Evolutionary conservation across 2,888 invertebrate genomes (phyloP), one percentile per base, ranked within the genome.

Genomic region (Cistogaster globosa): DNA sequence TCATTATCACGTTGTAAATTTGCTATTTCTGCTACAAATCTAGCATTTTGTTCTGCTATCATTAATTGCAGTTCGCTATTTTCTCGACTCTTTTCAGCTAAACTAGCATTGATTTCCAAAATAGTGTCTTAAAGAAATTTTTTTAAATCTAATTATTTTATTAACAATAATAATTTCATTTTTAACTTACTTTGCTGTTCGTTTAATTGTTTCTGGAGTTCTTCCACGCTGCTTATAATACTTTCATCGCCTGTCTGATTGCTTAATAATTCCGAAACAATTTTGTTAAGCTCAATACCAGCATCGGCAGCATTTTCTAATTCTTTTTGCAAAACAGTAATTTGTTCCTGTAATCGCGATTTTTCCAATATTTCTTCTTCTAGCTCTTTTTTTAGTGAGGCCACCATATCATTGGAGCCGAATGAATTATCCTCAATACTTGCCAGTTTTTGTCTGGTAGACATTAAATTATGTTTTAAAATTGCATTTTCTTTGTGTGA

Each of bases 291-390:
- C 91, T 97, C 97, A 87, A 97, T 93, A 58, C 95, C 96, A 9
- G 97, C 96, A 88, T 97, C 96, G 0, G 97, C 96, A 0, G 97
- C 96, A 89, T 95, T 95, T 91, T 97, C 97, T 57, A 97, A 94
- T 89, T 97, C 95, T 90, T 95, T 94, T 93, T 97, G 94, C 89
- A 95, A 89, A 90, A 94, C 94, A 69, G 94, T 92, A 22, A 96
- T 93, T 91, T 97, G 95, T 72, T 96, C 96, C 90, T 96, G 94
- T 57, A 95, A 90, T 78, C 94, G 93, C 5, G 88, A 88, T 87
- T 93, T 94, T 20, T 90, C 90, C 69, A 90, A 91, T 87, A 94
- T 91, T 48, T 93, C 91, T 38, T 93, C 94, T 87, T 94, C 94
- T 57, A 97, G 93, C 89, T 96, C 94, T 82, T 94, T 93, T 89